Percentiles rank a stretch among this genome's conserved stretches.
phyloP scores from a whole-genome alignment of 1,140 invertebrate genomes.

The Argopecten irradians region DNA sequence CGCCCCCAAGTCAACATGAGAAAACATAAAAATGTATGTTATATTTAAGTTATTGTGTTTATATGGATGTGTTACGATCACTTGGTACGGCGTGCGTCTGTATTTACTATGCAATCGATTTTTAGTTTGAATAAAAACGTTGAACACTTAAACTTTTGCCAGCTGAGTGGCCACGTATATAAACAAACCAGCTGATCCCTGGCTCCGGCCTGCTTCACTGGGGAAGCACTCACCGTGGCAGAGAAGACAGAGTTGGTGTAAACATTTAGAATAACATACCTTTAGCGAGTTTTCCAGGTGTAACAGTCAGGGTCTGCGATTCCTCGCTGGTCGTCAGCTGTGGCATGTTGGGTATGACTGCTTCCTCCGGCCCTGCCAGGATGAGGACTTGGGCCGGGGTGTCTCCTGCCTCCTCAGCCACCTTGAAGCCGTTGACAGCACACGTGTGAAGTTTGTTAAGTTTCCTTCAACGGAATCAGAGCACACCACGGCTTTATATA shows the following conservation, averaged over 20 bases:
- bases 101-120: background rate
- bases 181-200: background rate
- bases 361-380: background rate
- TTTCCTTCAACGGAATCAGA: background rate
- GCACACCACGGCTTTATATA: background rate
- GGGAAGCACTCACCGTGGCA: background rate
- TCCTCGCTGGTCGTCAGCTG: background rate
- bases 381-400: background rate
- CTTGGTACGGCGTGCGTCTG: background rate
- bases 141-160: background rate
- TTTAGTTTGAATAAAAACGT: background rate
- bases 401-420: background rate
- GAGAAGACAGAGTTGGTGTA: background rate
- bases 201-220: background rate
- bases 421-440: background rate
- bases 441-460: slow-evolving; percentile 8
- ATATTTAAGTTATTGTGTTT: background rate
- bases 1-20: background rate
- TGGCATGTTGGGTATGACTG: background rate
- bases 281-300: slow-evolving; percentile 6
- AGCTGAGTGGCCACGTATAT: slow-evolving; percentile 5
- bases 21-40: background rate
- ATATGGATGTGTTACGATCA: background rate
- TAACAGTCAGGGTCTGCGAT: background rate
- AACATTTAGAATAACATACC: background rate